A percentile compares a stretch with the other conserved stretches of the same genome.
phyloP scores from a whole-genome alignment of 2,888 invertebrate species.

The Eudasyphora cyanicolor region DNA sequence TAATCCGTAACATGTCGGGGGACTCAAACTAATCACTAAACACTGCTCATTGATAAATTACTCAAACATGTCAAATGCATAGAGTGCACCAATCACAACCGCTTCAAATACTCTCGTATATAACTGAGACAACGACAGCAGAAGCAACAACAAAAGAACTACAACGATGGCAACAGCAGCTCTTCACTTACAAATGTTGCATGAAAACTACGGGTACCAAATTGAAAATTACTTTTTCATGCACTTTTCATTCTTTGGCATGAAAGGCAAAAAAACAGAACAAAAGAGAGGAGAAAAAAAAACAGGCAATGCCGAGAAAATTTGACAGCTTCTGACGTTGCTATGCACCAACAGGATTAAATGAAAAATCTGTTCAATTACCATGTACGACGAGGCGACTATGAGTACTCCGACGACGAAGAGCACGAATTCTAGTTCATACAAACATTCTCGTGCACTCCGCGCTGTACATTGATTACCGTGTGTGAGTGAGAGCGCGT shows the following conservation, averaged over 20 bases:
- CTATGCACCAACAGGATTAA: constrained; percentile 45
- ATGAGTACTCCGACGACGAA: too few species aligned
- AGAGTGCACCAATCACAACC: constrained; percentile 54
- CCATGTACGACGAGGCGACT: constrained; percentile 21
- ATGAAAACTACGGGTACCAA: constrained; percentile 12
- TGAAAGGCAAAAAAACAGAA: too few species aligned
- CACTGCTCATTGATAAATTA: constrained; percentile 63
- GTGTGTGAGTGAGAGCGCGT: constrained; percentile 29
- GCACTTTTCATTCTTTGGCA: neutral
- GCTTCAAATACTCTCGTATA: constrained; percentile 34
- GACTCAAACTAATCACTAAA: constrained; percentile 62
- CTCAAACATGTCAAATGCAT: constrained; percentile 58
- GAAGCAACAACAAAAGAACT: too few species aligned
- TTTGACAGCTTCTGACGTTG: constrained; percentile 43
- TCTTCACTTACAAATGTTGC: constrained; percentile 49
- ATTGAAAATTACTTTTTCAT: constrained; percentile 38
- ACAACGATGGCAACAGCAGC: constrained; percentile 15
- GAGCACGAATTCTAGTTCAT: too few species aligned
- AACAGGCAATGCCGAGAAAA: constrained; percentile 8
- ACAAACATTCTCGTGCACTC: constrained; percentile 19
- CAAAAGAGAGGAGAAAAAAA: constrained; percentile 2
- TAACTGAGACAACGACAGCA: constrained; percentile 25
- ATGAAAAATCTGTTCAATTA: constrained; percentile 39
- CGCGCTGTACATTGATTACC: neutral
- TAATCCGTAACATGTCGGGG: constrained; percentile 56